phyloP scores from a whole-genome alignment of 2,797 vertebrate genomes.

The Trematomus bernacchii region DNA sequence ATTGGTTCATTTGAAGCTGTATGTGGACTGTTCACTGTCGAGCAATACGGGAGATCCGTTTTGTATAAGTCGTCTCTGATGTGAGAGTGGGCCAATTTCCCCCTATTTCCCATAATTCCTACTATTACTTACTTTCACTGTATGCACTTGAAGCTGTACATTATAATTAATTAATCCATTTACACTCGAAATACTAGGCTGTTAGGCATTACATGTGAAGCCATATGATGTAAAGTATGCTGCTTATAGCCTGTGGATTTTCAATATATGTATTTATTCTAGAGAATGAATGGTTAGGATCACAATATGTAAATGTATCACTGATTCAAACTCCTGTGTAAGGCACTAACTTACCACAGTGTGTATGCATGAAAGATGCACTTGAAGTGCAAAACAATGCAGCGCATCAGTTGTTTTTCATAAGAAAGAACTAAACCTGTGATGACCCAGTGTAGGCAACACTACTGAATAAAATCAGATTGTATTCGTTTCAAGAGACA shows the following conservation, averaged over 20 bases:
- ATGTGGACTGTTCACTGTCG: background rate
- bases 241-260: background rate
- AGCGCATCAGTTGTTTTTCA: slow-evolving; percentile 37
- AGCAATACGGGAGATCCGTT: background rate
- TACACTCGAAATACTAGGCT: background rate
- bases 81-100: background rate
- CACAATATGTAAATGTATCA: background rate
- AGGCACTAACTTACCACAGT: background rate
- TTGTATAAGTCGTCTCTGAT: background rate
- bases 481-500: slow-evolving; percentile 29
- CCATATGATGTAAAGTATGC: background rate
- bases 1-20: background rate
- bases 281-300: slow-evolving; percentile 3
- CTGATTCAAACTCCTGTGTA: slow-evolving; percentile 7
- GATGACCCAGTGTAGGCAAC: slow-evolving; percentile 36
- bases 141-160: background rate
- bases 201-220: background rate
- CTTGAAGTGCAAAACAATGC: slow-evolving; percentile 23
- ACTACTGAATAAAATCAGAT: slow-evolving; percentile 30
- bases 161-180: background rate
- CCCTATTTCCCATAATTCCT: background rate
- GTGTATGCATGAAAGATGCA: background rate
- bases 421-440: slow-evolving; percentile 24
- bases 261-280: slow-evolving; percentile 6
- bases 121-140: background rate